These are phyloP conservation scores for Reticulitermes lucifugus DNA, from an alignment of 2,888 invertebrate species.

Conservation along the genomic window DNA sequence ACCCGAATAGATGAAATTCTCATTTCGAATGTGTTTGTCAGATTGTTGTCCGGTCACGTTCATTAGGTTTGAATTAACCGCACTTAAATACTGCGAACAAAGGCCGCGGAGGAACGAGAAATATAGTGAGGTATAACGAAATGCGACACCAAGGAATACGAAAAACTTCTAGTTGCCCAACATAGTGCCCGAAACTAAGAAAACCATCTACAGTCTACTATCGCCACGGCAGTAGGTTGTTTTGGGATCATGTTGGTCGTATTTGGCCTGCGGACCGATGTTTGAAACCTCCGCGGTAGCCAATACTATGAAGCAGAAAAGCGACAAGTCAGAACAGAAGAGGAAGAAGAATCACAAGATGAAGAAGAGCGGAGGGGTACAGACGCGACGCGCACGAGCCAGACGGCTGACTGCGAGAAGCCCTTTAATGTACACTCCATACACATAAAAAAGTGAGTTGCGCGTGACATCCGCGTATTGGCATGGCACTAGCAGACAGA, in stretches of 20 bases:
- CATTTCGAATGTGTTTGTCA: too few species aligned
- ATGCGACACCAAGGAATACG: too few species aligned
- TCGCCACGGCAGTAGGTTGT: not conserved
- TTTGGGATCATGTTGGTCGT: not conserved
- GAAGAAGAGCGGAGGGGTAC: not conserved
- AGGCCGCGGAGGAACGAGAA: too few species aligned
- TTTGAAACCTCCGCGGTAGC: not conserved
- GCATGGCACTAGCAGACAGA: conserved; percentile 1
- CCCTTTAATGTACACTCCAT: conserved; percentile 38
- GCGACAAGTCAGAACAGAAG: conserved; percentile 23
- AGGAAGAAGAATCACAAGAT: not conserved
- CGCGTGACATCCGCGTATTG: conserved; percentile 18
- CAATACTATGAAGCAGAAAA: conserved; percentile 11
- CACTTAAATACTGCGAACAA: too few species aligned
- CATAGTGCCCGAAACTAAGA: too few species aligned
- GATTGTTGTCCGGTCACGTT: too few species aligned
- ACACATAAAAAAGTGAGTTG: conserved; percentile 22
- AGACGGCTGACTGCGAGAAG: conserved; percentile 35
- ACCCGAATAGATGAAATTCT: too few species aligned
- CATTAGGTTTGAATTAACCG: too few species aligned
- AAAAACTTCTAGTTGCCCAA: too few species aligned
- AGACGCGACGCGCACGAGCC: conserved; percentile 28
- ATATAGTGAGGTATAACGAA: too few species aligned
- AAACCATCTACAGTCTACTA: too few species aligned
- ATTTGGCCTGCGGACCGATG: not conserved